Percentiles rank a stretch among this genome's conserved stretches.
phyloP scores from a whole-genome alignment of 2,113 vertebrate species.

The Campylomormyrus numenius region DNA sequence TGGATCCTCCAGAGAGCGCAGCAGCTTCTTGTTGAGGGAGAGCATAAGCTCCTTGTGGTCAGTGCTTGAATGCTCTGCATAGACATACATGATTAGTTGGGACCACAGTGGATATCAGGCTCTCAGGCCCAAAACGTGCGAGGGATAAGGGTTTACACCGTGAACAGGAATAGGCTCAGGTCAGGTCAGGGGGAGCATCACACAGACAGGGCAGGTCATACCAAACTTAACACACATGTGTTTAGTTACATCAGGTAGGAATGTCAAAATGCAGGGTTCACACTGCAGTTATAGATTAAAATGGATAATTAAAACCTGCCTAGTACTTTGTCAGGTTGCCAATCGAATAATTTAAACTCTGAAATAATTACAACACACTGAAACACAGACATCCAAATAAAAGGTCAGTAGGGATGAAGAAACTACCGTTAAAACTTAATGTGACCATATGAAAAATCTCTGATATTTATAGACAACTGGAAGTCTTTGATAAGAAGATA shows the following conservation, averaged over 20 bases:
- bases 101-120: background rate
- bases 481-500: background rate
- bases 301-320: background rate
- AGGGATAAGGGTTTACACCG: background rate
- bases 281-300: background rate
- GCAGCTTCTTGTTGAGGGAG: conserved; percentile 60
- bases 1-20: conserved; percentile 51
- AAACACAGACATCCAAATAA: background rate
- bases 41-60: conserved; percentile 49
- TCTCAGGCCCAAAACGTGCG: background rate
- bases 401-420: background rate
- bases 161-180: background rate
- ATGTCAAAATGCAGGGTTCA: background rate
- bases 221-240: background rate
- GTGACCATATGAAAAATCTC: background rate
- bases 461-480: background rate
- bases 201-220: background rate
- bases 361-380: background rate
- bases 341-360: background rate
- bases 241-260: background rate
- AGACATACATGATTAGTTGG: conserved; percentile 17
- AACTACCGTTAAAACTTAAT: background rate
- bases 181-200: background rate
- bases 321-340: background rate
- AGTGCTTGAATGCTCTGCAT: conserved; percentile 41